phyloP scores from a whole-genome alignment of 1,140 invertebrate genomes.

The Antheraea pernyi region DNA sequence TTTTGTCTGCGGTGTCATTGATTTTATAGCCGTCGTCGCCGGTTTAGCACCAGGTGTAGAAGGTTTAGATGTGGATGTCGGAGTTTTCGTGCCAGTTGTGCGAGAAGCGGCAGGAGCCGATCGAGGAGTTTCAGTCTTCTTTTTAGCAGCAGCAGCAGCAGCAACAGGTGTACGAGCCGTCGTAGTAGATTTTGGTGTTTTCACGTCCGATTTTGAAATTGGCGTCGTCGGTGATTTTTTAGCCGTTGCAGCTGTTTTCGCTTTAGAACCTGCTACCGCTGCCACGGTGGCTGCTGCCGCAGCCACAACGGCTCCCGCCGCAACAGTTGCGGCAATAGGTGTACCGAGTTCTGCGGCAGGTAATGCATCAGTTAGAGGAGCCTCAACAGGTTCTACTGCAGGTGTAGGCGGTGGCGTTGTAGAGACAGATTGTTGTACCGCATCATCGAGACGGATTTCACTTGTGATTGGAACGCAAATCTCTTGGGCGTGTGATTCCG shows the following conservation, averaged over 20 bases:
- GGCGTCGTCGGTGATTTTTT: slow-evolving; percentile 50
- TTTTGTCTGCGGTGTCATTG: slow-evolving; percentile 32
- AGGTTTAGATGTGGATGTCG: background rate
- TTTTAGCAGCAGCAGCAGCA: slow-evolving; percentile 24
- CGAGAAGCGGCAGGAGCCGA: background rate
- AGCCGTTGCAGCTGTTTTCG: slow-evolving; percentile 36
- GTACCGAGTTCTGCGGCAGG: slow-evolving; percentile 33
- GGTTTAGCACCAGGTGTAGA: slow-evolving; percentile 9
- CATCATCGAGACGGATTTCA: slow-evolving; percentile 53
- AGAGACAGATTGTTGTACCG: slow-evolving; percentile 32
- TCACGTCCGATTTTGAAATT: slow-evolving; percentile 27
- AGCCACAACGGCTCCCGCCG: slow-evolving; percentile 41
- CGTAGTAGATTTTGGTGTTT: slow-evolving; percentile 36
- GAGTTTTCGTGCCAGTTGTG: background rate
- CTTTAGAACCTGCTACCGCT: slow-evolving; percentile 31
- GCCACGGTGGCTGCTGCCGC: slow-evolving; percentile 41
- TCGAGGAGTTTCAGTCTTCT: slow-evolving; percentile 27
- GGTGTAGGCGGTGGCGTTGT: slow-evolving; percentile 56
- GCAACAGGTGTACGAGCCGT: slow-evolving; percentile 37
- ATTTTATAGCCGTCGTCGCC: slow-evolving; percentile 24
- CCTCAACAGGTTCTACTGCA: slow-evolving; percentile 30
- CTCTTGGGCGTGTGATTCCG: slow-evolving; percentile 64
- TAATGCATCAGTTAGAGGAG: slow-evolving; percentile 25
- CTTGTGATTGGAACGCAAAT: slow-evolving; percentile 63
- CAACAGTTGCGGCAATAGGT: slow-evolving; percentile 26